phyloP scores from a whole-genome alignment of 2,797 vertebrate genomes.

The Nyctibius grandis region DNA sequence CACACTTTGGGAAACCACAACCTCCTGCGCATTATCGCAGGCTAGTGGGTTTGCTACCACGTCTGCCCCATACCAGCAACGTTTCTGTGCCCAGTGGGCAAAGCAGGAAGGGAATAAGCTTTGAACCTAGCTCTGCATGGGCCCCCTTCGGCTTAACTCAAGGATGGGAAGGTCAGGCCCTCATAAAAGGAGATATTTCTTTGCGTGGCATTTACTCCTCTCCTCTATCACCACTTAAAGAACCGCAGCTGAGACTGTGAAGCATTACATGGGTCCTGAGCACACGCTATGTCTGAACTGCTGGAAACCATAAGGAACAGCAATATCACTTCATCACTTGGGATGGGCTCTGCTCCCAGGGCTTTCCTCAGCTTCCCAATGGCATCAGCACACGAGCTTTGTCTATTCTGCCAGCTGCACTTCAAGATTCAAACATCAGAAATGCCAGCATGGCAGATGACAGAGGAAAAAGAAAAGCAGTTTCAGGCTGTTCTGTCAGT shows the following conservation, averaged over 20 bases:
- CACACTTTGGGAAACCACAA: fast-evolving
- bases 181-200: not conserved
- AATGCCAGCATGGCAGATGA: not conserved
- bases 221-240: not conserved
- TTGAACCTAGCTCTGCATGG: not conserved
- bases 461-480: not conserved
- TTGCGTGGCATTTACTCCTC: not conserved
- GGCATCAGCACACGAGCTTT: not conserved
- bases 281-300: fast-evolving
- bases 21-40: fast-evolving
- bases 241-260: not conserved
- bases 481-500: not conserved
- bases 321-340: not conserved
- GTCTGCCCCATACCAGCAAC: fast-evolving
- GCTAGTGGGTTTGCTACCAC: not conserved
- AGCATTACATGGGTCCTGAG: not conserved
- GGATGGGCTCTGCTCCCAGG: not conserved
- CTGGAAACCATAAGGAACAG: not conserved
- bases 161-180: fast-evolving
- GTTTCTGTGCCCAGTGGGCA: not conserved
- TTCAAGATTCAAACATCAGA: not conserved
- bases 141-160: not conserved
- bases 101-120: not conserved
- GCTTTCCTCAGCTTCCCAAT: not conserved
- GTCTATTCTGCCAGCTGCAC: not conserved